Evolutionary conservation across 2,888 invertebrate genomes (phyloP).

Genomic region (Diarsia brunnea): DNA sequence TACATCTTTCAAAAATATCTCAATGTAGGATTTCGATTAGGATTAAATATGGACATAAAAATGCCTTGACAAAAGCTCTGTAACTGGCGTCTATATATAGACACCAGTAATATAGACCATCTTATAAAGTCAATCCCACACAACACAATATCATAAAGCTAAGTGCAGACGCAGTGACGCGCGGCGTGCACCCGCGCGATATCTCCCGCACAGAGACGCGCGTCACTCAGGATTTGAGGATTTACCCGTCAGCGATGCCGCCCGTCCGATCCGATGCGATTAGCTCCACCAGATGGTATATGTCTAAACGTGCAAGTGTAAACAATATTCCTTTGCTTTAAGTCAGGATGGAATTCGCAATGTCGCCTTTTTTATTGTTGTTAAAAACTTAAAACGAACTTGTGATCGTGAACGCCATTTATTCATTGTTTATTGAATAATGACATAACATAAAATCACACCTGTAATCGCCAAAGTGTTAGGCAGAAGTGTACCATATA

Average conservation of each 20-base stretch:
- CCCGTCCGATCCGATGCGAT: conserved; percentile 53
- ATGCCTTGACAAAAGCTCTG: background rate
- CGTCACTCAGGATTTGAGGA: conserved; percentile 83
- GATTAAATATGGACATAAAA: background rate
- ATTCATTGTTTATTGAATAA: too few relatives aligned
- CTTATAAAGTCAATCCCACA: conserved; percentile 4
- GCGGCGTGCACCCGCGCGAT: conserved; percentile 65
- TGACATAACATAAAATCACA: too few relatives aligned
- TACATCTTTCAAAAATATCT: background rate
- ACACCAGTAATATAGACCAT: too few relatives aligned
- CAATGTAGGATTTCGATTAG: background rate
- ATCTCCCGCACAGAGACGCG: conserved; percentile 68
- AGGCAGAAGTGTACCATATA: too few relatives aligned
- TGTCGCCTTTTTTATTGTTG: background rate
- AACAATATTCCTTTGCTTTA: background rate
- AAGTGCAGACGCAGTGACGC: conserved; percentile 60
- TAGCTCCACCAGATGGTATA: conserved; percentile 52
- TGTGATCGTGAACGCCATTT: background rate
- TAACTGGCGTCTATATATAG: background rate
- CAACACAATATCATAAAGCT: conserved; percentile 55
- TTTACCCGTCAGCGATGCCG: conserved; percentile 76
- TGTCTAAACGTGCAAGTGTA: conserved; percentile 17
- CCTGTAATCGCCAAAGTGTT: too few relatives aligned
- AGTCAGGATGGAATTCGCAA: background rate
- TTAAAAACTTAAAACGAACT: background rate